These are phyloP conservation scores for Micropoecilia bifurca DNA, from an alignment of 2,797 vertebrate genomes.

Conservation along the genomic window DNA sequence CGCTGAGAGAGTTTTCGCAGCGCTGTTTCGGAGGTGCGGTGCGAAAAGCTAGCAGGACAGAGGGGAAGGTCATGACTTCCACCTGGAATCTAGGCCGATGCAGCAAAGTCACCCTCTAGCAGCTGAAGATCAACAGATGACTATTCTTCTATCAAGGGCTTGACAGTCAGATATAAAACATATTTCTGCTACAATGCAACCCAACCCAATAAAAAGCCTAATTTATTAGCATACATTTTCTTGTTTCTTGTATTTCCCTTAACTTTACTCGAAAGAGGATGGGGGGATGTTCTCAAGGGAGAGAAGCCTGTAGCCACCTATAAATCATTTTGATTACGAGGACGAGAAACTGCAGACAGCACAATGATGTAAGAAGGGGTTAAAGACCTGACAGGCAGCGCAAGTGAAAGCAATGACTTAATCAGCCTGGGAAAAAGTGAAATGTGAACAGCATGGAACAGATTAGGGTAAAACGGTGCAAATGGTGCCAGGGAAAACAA, in stretches of 20 bases:
- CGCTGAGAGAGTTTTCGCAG: conserved; percentile 25
- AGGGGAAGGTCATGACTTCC: conserved; percentile 23
- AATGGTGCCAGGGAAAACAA: conserved; percentile 55
- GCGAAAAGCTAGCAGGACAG: not conserved
- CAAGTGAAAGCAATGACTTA: conserved; percentile 36
- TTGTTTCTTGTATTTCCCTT: conserved; percentile 25
- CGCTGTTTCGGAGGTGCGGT: not conserved
- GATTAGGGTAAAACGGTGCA: conserved; percentile 64
- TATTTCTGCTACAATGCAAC: conserved; percentile 48
- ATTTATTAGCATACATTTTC: conserved; percentile 49
- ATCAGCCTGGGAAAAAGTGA: conserved; percentile 40
- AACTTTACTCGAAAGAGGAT: conserved; percentile 18
- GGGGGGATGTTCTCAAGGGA: conserved; percentile 18
- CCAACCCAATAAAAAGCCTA: conserved; percentile 4
- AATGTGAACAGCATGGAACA: conserved; percentile 70
- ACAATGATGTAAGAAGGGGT: conserved; percentile 9
- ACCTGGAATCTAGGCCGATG: conserved; percentile 34
- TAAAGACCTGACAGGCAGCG: conserved; percentile 31
- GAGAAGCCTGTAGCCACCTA: conserved; percentile 18
- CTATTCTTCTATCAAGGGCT: conserved; percentile 30
- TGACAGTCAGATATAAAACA: not conserved
- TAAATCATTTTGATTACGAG: conserved; percentile 29
- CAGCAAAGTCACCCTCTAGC: conserved; percentile 26
- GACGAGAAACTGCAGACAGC: conserved; percentile 14
- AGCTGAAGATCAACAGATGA: conserved; percentile 56